phyloP scores from a whole-genome alignment of 2,888 invertebrate species.

The Mimachlamys varia region DNA sequence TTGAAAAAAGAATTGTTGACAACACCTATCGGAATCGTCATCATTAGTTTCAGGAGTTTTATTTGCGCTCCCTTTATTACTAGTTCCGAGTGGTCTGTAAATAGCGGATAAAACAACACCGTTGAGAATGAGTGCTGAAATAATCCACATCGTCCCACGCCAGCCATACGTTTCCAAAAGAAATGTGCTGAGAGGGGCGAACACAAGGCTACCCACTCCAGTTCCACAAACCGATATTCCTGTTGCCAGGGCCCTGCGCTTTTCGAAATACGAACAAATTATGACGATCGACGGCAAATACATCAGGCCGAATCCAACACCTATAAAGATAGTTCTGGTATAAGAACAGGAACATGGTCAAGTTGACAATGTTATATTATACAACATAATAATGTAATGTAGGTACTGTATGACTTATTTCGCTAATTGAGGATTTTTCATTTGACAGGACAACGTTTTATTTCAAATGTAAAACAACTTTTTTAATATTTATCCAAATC shows the following conservation, averaged over 20 bases:
- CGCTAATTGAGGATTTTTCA: no score
- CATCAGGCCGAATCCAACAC: slow-evolving; percentile 95
- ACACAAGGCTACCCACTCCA: slow-evolving; percentile 94
- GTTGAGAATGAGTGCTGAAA: slow-evolving; percentile 91
- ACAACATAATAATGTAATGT: no score
- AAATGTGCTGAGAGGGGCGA: slow-evolving; percentile 89
- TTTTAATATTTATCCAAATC: no score
- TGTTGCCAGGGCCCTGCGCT: slow-evolving; percentile 95
- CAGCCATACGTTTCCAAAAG: slow-evolving; percentile 88
- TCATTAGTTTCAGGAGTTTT: neutral
- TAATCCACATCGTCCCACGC: slow-evolving; percentile 88
- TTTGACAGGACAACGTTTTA: no score
- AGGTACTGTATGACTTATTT: no score
- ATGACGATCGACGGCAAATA: slow-evolving; percentile 97
- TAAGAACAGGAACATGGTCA: no score
- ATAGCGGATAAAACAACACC: slow-evolving; percentile 90
- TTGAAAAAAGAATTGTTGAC: neutral
- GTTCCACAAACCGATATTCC: slow-evolving; percentile 84
- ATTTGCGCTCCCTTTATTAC: no score
- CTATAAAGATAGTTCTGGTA: slow-evolving; percentile 84
- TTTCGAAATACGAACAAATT: slow-evolving; percentile 98
- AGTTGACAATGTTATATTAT: no score
- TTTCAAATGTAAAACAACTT: no score
- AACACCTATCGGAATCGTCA: neutral
- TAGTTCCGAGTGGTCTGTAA: slow-evolving; percentile 87